Evolutionary conservation across 2,888 invertebrate species (phyloP).

Genomic region (Heteromyza rotundicornis): DNA sequence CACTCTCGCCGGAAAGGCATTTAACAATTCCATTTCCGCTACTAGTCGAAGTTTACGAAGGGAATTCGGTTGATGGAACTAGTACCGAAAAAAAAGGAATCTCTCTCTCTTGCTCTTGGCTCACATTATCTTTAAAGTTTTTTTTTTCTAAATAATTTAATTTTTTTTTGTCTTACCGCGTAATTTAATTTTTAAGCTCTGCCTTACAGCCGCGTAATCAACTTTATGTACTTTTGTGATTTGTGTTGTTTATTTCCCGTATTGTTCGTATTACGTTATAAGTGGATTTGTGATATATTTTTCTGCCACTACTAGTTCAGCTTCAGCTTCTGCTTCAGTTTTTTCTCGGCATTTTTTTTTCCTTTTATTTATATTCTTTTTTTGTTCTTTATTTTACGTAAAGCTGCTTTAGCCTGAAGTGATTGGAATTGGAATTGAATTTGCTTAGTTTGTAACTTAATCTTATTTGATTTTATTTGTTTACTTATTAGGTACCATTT

Average conservation of each 20-base stretch:
- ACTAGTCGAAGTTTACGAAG: too few relatives aligned
- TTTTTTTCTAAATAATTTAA: too few relatives aligned
- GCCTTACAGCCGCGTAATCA: background rate
- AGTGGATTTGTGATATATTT: background rate
- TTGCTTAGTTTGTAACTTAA: background rate
- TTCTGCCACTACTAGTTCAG: background rate
- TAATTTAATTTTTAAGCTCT: constrained; percentile 1
- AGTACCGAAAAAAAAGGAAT: too few relatives aligned
- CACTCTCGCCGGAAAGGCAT: background rate
- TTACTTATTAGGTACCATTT: too few relatives aligned
- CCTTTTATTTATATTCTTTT: background rate
- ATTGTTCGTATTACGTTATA: background rate
- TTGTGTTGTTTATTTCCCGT: background rate
- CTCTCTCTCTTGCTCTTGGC: too few relatives aligned
- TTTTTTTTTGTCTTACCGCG: background rate
- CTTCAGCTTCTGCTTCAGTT: too few relatives aligned
- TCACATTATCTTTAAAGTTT: too few relatives aligned
- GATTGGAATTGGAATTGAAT: background rate
- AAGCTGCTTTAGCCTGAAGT: background rate
- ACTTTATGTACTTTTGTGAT: background rate
- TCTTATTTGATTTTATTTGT: background rate
- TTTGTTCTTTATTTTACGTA: background rate
- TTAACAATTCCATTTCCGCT: background rate
- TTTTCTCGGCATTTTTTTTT: background rate
- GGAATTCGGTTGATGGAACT: too few relatives aligned